Evolutionary conservation across 1,140 invertebrate species (phyloP), one percentile per base, ranked within the genome.

Genomic region (Drosophila mayri): DNA sequence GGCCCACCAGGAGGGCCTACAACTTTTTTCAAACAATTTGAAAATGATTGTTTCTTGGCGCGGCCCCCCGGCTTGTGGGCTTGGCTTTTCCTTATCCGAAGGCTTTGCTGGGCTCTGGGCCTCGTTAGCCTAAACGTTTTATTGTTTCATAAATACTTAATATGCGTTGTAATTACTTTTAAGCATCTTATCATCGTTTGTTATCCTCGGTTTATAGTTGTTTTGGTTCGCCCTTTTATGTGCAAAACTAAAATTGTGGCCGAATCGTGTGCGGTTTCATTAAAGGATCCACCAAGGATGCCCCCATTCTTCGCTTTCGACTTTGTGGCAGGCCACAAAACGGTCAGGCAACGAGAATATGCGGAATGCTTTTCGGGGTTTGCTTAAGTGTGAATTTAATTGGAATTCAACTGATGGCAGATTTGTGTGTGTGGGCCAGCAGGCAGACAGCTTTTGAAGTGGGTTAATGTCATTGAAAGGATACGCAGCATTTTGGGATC

Each of bases 71-170:
- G 44, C 22, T 47, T 47, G 43, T 25, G 44, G 60, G 16, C 14
- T 20, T 62, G 18, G 74, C 20, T 30, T 50, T 47, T 20, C 37
- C 14, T 52, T 44, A 66, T 38, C 41, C 37, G 16, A 25, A 71
- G 41, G 38, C 54, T 70, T 58, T 35, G 37, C 67, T 25, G 11
- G 38, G 46, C 9, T 16, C 28, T 7, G 6, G 28, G 25, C 28
- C 68, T 52, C 60, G 67, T 37, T 67, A 55, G 67, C 37, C 18
- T 84, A 88, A 88, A 76, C 85, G 84, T 81, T 88, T 88, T 84
- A 90, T 84, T 81, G 81, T 88, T 90, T 59, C 77, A 90, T 88
- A 88, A 88, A 88, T 88, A 88, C 85, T 90, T 88, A 87, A 87
- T 83, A 71, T 77, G 76, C 81, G 67, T 77, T 73, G 76, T 88